Conservation (phyloP, 2,113 vertebrate genomes). For the Erinaceus europaeus region DNA sequence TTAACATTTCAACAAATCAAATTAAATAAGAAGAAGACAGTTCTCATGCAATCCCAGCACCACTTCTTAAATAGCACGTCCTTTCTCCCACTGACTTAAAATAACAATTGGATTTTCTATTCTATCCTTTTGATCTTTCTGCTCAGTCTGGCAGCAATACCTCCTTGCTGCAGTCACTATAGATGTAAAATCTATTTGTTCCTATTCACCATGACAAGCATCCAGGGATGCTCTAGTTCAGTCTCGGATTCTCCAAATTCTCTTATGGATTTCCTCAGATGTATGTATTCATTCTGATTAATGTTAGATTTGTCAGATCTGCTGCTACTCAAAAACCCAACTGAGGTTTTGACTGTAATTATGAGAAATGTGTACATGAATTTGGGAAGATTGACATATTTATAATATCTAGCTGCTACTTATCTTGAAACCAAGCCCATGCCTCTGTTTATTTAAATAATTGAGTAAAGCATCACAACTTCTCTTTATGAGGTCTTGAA, state of each 20-base stretch:
- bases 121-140: slow-evolving; percentile 21
- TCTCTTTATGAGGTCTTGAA: neutral
- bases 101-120: slow-evolving; percentile 30
- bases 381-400: neutral
- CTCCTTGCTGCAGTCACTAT: neutral
- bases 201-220: neutral
- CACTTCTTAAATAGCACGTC: slow-evolving; percentile 13
- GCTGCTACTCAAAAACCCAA: slow-evolving; percentile 22
- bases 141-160: neutral
- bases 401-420: neutral
- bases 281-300: slow-evolving; percentile 32
- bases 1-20: slow-evolving; percentile 46
- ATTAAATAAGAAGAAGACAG: slow-evolving; percentile 6
- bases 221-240: neutral
- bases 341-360: slow-evolving; percentile 33
- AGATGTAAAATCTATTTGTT: slow-evolving; percentile 41
- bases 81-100: neutral
- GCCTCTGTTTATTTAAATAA: neutral
- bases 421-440: neutral
- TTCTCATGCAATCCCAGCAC: neutral
- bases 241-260: neutral
- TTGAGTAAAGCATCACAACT: neutral
- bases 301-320: slow-evolving; percentile 25
- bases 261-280: slow-evolving; percentile 34
- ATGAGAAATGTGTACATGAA: neutral